Base-by-base conservation (phyloP, 2,888 invertebrate genomes). In the Pyrrhia umbra region DNA sequence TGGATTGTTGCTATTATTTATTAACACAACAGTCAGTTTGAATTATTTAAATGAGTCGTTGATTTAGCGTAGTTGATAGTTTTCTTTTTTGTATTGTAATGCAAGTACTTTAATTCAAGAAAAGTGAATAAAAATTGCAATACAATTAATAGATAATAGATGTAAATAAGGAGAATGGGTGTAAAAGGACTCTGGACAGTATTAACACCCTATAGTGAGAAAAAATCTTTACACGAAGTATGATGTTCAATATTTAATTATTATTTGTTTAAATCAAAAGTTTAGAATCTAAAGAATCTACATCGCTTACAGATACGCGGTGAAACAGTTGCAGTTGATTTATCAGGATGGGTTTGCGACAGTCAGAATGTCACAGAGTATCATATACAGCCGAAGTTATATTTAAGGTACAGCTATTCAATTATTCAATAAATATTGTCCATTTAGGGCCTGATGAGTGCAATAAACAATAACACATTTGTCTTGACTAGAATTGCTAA, bases 271-370 rank as follows among this genome's bases (percentile, higher is more conserved):
- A 21, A 6, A 21, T 9, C 6, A 5, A 10, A 1, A 2, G 10
- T 18, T 16, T 6, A 18, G 4, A 5, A 23, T 16, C 6, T 1
- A 13, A 16, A 9, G 1, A 9, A 34, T 8, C 9, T 30, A 15
- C 15, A 15, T 15, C 1, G 43, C 15, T 83, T 84, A 3, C 69
- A 95, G 95, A 89, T 95, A 8, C 95, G 96, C 69, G 98, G 97
- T 0, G 97, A 98, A 93, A 96, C 96, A 0, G 94, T 99, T 25
- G 98, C 98, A 4, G 96, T 99, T 43, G 99, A 99, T 93, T 94
- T 99, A 69, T 97, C 98, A 72, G 97, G 98, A 64, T 99, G 98
- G 98, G 96, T 99, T 34, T 98, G 98, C 85, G 98, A 98, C 84
- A 97, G 97, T 77, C 97, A 98, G 84, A 96, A 96, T 90, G 95